Base-by-base conservation (phyloP, 2,888 invertebrate species). In the Aricia artaxerxes region DNA sequence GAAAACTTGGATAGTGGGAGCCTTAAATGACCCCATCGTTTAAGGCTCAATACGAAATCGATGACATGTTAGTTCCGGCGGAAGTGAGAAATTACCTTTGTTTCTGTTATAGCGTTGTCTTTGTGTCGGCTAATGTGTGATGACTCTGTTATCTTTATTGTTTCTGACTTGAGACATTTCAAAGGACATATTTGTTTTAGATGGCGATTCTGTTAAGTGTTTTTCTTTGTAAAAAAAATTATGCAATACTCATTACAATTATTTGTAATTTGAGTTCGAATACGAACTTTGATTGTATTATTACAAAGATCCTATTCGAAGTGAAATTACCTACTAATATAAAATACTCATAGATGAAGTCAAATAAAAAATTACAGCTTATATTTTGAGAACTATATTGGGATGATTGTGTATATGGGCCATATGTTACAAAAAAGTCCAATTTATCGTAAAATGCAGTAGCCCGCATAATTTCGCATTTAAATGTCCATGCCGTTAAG, bases 1-100 rank as follows among this genome's bases (percentile, higher is more conserved):
- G 94, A 94, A 94, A 92, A 89, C 88, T 90, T 89, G 85, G 92
- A 91, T 91, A 91, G 88, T 83, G 84, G 85, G 85, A 81, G 89
- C 86, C 89, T 93, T 93, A 93, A 91, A 91, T 90, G 92, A 49
- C 49, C 49, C 49, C 49, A 49, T 91, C 92, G 91, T 93, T 92
- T 93, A 92, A 92, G 83, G 84, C 83, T 86, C 69, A 69, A 83
- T 83, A 83, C 84, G 86, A 84, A 88, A 92, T 89, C 88, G 91
- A 91, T 92, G 92, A 92, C 84, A 90, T 89, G 87, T 86, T 88
- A 87, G 88, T 88, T 87, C 85, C 86, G 80, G 80, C 81, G 80
- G 78, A 82, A 77, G 81, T 82, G 81, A 83, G 80, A 80, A 81
- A 80, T 83, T 82, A 83, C 81, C 80, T 75, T 69, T 49, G 79